These are phyloP conservation scores for Drosophila burlai DNA, from an alignment of 1,140 invertebrate genomes.

Conservation along the genomic window DNA sequence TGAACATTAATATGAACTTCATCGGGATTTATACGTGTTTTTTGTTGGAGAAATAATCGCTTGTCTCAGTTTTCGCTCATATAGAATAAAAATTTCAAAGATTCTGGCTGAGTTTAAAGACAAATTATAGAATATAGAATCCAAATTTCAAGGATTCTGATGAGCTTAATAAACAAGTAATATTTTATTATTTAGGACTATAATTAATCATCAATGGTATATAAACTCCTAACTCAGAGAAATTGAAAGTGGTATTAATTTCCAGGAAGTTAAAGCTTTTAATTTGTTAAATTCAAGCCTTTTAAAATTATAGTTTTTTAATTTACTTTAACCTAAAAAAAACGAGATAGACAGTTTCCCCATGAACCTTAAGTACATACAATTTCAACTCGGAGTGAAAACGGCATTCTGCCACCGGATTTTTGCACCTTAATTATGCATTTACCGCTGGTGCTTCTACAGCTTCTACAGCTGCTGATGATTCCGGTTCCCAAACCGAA, in stretches of 20 bases:
- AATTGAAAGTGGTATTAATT: background rate
- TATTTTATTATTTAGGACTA: background rate
- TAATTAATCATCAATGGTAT: too few species aligned
- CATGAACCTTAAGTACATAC: background rate
- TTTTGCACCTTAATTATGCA: slow-evolving; percentile 71
- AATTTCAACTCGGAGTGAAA: slow-evolving; percentile 32
- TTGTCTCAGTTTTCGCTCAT: background rate
- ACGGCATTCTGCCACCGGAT: slow-evolving; percentile 4
- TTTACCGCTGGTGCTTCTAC: slow-evolving; percentile 34
- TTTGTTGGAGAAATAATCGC: background rate
- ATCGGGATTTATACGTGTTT: background rate
- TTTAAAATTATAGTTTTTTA: too few species aligned
- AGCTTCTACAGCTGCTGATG: slow-evolving; percentile 2
- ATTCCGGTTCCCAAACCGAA: slow-evolving; percentile 4
- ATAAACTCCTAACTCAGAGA: background rate
- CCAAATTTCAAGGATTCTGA: background rate
- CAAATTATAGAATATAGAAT: too few species aligned
- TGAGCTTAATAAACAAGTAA: background rate
- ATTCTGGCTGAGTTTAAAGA: background rate
- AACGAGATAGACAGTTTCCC: background rate
- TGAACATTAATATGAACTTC: slow-evolving; percentile 10
- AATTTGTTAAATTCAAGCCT: background rate
- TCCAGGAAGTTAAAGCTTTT: background rate
- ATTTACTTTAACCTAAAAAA: background rate
- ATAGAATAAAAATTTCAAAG: too few species aligned